phyloP scores from a whole-genome alignment of 2,797 vertebrate genomes.

The Syngnathus acus region DNA sequence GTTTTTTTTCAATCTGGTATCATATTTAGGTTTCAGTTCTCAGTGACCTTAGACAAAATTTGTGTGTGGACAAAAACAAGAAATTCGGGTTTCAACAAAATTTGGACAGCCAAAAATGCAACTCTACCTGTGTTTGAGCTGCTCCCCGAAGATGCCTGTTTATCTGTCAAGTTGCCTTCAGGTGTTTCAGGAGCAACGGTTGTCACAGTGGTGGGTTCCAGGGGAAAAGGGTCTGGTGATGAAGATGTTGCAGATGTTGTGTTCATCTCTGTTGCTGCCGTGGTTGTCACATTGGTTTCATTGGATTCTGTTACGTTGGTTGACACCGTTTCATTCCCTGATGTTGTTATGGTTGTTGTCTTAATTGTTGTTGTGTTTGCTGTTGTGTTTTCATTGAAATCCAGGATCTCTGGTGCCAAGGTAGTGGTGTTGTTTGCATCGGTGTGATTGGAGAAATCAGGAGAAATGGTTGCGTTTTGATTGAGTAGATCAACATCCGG shows the following conservation, averaged over 20 bases:
- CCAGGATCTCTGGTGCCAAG: conserved; percentile 7
- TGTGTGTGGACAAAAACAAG: background rate
- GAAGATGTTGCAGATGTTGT: background rate
- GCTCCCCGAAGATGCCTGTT: conserved; percentile 9
- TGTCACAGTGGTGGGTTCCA: background rate
- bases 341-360: background rate
- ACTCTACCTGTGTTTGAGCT: conserved; percentile 50
- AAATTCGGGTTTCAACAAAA: background rate
- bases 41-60: too few species aligned
- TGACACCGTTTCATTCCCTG: background rate
- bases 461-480: conserved; percentile 3
- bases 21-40: too few species aligned
- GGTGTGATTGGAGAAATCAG: conserved; percentile 12
- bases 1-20: too few species aligned
- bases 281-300: conserved; percentile 8
- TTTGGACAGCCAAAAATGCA: background rate
- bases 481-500: background rate
- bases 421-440: conserved; percentile 16
- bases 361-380: background rate
- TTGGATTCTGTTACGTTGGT: conserved; percentile 1
- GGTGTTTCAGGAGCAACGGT: conserved; percentile 9
- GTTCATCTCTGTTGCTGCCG: background rate
- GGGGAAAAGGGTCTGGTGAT: background rate
- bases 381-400: conserved; percentile 5
- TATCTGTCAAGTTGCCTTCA: conserved; percentile 34